A percentile compares a stretch with the other conserved stretches of the same genome.
These are phyloP conservation scores for Mamestra brassicae DNA, from an alignment of 2,888 invertebrate species.

Conservation along the genomic window DNA sequence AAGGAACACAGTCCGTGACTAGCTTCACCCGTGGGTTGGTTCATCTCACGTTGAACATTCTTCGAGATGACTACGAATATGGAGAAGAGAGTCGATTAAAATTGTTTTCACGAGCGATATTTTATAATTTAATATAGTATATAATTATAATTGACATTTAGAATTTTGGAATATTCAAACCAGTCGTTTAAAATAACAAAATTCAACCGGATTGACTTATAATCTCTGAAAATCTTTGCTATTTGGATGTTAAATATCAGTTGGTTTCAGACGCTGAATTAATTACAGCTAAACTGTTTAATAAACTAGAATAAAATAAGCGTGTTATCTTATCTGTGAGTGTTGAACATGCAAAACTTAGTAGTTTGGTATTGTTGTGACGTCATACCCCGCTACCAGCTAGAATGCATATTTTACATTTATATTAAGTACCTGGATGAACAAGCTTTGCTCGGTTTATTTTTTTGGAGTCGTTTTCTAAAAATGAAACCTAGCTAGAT, in stretches of 20 bases:
- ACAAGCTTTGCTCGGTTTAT: no score
- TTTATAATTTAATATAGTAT: not conserved
- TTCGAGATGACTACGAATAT: not conserved
- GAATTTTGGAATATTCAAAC: not conserved
- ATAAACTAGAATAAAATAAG: not conserved
- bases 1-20: not conserved
- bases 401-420: not conserved
- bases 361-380: not conserved
- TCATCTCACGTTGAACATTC: not conserved
- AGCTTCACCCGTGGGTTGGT: not conserved
- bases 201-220: not conserved
- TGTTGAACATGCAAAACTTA: not conserved
- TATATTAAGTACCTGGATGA: no score
- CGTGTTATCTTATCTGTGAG: not conserved
- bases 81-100: not conserved
- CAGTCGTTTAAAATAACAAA: not conserved
- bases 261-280: not conserved
- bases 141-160: not conserved
- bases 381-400: not conserved
- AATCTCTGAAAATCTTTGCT: not conserved
- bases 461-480: no score
- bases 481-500: no score
- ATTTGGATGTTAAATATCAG: not conserved
- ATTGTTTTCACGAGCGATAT: not conserved
- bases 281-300: constrained; percentile 6